Percentiles rank a stretch among this genome's conserved stretches.
These are phyloP conservation scores for Neoascia interrupta DNA, from an alignment of 2,888 invertebrate genomes.

Conservation along the genomic window DNA sequence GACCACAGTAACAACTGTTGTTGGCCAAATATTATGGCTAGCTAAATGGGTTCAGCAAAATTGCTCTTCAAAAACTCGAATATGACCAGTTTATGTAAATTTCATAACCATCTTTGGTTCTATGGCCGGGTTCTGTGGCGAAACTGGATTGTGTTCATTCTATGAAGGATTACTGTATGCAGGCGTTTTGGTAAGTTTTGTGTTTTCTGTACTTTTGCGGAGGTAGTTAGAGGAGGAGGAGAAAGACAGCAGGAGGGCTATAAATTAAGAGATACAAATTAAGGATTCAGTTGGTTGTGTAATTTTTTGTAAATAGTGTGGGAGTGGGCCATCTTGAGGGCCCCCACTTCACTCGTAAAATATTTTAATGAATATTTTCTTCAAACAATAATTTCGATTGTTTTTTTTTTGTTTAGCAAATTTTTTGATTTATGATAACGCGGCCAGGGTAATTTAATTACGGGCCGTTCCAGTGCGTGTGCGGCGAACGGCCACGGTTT, in stretches of 20 bases:
- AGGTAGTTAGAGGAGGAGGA: no score
- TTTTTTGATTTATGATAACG: no score
- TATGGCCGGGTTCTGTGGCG: conserved; percentile 1
- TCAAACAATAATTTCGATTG: not conserved
- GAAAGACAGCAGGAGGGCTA: not conserved
- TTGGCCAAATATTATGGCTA: conserved; percentile 57
- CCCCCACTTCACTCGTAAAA: not conserved
- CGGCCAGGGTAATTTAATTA: no score
- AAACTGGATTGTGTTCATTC: not conserved
- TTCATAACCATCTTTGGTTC: conserved; percentile 46
- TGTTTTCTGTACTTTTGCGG: no score
- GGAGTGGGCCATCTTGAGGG: no score
- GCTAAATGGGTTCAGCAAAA: conserved; percentile 42
- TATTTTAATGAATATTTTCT: not conserved
- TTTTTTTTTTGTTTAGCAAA: not conserved
- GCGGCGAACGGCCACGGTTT: no score
- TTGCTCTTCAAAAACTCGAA: conserved; percentile 54
- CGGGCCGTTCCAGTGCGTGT: no score
- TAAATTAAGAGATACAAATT: conserved; percentile 52
- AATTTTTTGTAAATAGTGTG: conserved; percentile 25
- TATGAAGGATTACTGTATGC: conserved; percentile 6
- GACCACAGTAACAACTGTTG: conserved; percentile 32
- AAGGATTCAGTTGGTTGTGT: conserved; percentile 39
- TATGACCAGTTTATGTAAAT: conserved; percentile 64
- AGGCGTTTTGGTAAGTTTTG: no score